phyloP scores from a whole-genome alignment of 1,140 invertebrate genomes.

The Drosophila tristis region DNA sequence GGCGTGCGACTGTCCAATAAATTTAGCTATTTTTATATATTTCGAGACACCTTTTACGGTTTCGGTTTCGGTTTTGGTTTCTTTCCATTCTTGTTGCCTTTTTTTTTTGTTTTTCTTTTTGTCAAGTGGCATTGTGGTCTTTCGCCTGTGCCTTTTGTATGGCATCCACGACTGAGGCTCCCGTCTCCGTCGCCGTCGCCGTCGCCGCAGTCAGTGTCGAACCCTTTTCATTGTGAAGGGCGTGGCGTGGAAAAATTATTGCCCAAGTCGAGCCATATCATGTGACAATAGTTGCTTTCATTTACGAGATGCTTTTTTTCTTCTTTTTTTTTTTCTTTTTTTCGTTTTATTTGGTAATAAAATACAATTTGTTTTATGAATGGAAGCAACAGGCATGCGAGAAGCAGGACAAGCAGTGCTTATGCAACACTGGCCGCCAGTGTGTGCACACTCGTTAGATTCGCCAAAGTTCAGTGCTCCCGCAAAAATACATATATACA shows the following conservation, averaged over 20 bases:
- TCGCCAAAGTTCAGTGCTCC: slow-evolving; percentile 13
- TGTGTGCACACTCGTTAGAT: not conserved
- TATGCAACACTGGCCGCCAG: not conserved
- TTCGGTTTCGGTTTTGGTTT: slow-evolving; percentile 14
- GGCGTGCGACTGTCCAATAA: slow-evolving; percentile 82
- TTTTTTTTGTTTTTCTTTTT: slow-evolving; percentile 38
- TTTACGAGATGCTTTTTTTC: slow-evolving; percentile 24
- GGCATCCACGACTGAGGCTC: slow-evolving; percentile 20
- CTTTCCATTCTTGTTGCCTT: slow-evolving; percentile 14
- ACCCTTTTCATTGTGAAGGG: slow-evolving; percentile 72
- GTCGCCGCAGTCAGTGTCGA: slow-evolving; percentile 46
- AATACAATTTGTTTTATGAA: slow-evolving; percentile 68
- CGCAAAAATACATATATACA: not conserved
- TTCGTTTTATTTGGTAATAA: slow-evolving; percentile 59
- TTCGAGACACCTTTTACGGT: slow-evolving; percentile 67
- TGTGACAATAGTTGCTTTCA: slow-evolving; percentile 75
- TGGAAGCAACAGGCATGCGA: slow-evolving; percentile 27
- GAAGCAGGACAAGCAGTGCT: not conserved
- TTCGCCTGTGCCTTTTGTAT: slow-evolving; percentile 46
- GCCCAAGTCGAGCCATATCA: slow-evolving; percentile 57
- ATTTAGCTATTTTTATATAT: slow-evolving; percentile 75
- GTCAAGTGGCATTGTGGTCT: slow-evolving; percentile 49
- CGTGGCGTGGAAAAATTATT: slow-evolving; percentile 23
- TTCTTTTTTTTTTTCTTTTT: slow-evolving; percentile 11
- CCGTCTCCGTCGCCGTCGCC: not conserved